Conservation (phyloP, 1,140 invertebrate species). For the Philaenus spumarius region DNA sequence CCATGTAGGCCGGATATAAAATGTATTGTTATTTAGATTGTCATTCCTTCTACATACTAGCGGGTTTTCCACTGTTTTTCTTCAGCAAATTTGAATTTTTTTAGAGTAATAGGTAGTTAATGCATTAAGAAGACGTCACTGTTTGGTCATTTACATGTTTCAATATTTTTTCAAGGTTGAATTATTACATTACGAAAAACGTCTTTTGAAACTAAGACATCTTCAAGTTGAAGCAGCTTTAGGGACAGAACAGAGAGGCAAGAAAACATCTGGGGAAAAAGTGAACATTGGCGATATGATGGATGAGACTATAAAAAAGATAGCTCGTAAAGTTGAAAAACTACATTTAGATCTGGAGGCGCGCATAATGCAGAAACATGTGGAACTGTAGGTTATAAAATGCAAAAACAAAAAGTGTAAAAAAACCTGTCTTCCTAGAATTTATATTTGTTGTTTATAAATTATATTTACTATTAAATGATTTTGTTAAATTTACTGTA, state of each 20-base stretch:
- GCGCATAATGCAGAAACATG: constrained; percentile 66
- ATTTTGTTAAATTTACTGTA: no score
- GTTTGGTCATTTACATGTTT: constrained; percentile 13
- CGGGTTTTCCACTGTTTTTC: not conserved
- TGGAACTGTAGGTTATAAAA: constrained; percentile 50
- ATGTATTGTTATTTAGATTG: no score
- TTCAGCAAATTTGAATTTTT: not conserved
- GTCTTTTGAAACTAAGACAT: constrained; percentile 74
- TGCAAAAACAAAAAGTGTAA: no score
- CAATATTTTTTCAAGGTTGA: constrained; percentile 51
- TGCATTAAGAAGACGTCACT: not conserved
- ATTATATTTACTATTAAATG: no score
- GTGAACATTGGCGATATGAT: constrained; percentile 50
- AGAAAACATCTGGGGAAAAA: constrained; percentile 52
- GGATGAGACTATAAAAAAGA: constrained; percentile 71
- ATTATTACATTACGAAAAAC: constrained; percentile 78
- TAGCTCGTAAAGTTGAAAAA: constrained; percentile 77
- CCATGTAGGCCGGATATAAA: no score
- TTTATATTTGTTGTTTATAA: no score
- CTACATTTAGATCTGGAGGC: constrained; percentile 73
- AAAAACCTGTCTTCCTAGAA: no score
- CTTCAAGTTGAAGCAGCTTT: constrained; percentile 68
- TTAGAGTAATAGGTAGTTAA: not conserved
- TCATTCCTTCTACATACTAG: no score
- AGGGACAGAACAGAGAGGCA: constrained; percentile 41